Evolutionary conservation across 2,888 invertebrate species (phyloP).

Genomic region (Pandemis cinnamomeana): DNA sequence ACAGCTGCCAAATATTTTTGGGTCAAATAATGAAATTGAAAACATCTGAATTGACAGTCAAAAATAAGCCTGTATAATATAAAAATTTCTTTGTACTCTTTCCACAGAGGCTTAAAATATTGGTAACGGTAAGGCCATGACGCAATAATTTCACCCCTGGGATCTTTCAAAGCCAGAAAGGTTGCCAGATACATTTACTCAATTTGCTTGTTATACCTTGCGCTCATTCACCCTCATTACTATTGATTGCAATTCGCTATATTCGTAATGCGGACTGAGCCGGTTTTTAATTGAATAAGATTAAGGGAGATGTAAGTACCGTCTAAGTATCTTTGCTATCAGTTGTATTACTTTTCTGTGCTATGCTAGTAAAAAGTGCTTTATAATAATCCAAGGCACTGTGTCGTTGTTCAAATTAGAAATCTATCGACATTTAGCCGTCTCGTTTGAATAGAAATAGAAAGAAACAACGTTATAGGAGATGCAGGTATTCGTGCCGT

Average conservation of each 20-base stretch:
- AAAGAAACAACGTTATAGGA: too few relatives aligned
- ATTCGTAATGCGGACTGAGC: background rate
- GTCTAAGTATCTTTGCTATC: too few relatives aligned
- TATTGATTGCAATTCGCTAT: constrained; percentile 1
- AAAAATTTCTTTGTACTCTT: background rate
- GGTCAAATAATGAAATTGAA: background rate
- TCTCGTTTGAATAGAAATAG: too few relatives aligned
- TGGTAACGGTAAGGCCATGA: background rate
- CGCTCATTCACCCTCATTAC: background rate
- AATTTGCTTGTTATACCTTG: background rate
- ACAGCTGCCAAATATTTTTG: background rate
- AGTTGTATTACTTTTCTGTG: too few relatives aligned
- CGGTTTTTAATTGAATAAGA: background rate
- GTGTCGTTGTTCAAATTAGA: too few relatives aligned
- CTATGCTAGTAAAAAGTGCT: too few relatives aligned
- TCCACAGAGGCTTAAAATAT: background rate
- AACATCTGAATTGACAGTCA: background rate
- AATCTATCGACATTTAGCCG: too few relatives aligned
- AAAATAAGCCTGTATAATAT: background rate
- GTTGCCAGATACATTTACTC: constrained; percentile 7
- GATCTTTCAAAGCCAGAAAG: background rate
- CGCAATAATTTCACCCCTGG: background rate
- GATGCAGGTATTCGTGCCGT: too few relatives aligned
- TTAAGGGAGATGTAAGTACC: background rate
- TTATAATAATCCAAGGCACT: too few relatives aligned